Base-by-base conservation (phyloP, 2,113 vertebrate genomes). In the Climacteris rufus region DNA sequence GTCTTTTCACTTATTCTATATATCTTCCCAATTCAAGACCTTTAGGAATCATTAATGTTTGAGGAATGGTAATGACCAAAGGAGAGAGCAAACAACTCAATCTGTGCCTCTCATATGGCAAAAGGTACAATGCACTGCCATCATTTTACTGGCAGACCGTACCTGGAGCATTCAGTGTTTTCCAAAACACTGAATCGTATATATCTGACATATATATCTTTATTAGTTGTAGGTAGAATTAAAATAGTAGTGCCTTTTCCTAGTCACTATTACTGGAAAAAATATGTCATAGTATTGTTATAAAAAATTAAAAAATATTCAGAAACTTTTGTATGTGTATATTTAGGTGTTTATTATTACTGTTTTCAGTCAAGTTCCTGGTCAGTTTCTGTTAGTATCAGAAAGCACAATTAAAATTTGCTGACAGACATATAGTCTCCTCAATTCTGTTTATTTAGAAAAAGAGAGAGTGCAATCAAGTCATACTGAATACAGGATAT, bases 201-300 rank as follows among this genome's bases (percentile, higher is more conserved):
- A n/a, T n/a, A n/a, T n/a, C n/a, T n/a, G n/a, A n/a, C n/a, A n/a
- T n/a, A 19, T 19, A 14, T 50, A 20, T 76, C 15, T 57, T 57
- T 27, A 35, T 7, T 57, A 4, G 13, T 70, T 75, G 30, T 6
- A 52, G 8, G 3, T 7, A 93, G 6, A 13, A 65, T 47, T 69
- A 65, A 56, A 77, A 69, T 47, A 60, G 31, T 31, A 37, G 5
- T 39, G 13, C 0, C 5, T 66, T 85, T 64, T 69, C 15, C 24
- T 44, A 60, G 4, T 60, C 31, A 39, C 3, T 7, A 18, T 20
- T 33, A 23, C 13, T 33, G 37, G 9, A 27, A 61, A 82, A 54
- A 44, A 28, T 1, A 10, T 31, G 11, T 30, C 4, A 75, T 6
- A 47, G 0, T 31, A n/a, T 19, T 4, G 4, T 22, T 49, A 39